phyloP scores from a whole-genome alignment of 53 echinoderm and acorn worm species.

The Mesocentrotus franciscanus region DNA sequence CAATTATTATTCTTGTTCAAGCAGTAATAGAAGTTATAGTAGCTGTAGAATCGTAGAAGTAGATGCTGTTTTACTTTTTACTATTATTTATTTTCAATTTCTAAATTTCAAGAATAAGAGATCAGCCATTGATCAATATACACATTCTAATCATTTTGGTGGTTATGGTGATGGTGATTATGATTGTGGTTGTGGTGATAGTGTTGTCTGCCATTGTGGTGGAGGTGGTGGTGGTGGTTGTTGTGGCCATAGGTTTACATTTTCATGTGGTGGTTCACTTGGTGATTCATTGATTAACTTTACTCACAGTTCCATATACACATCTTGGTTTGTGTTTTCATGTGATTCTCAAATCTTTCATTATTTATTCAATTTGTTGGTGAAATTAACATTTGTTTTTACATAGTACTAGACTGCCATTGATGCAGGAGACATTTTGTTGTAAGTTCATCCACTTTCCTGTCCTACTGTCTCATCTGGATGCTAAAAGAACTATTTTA shows the following conservation, averaged over 20 bases:
- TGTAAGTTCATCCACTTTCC: background rate
- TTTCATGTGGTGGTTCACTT: background rate
- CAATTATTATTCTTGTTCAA: background rate
- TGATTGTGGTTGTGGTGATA: background rate
- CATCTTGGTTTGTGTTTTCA: too few relatives aligned
- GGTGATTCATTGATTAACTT: background rate
- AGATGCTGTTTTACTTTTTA: background rate
- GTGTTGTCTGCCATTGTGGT: background rate
- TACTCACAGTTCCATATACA: background rate
- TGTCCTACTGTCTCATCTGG: background rate
- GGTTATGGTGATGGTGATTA: background rate
- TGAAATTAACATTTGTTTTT: too few relatives aligned
- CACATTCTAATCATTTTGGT: background rate
- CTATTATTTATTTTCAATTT: background rate
- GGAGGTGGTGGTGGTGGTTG: constrained; percentile 1
- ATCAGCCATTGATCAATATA: background rate
- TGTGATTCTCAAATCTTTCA: too few relatives aligned
- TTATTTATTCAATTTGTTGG: too few relatives aligned
- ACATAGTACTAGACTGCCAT: background rate
- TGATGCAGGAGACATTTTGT: background rate
- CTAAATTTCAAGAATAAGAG: too few relatives aligned
- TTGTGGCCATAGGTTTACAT: background rate
- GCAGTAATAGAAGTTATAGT: background rate
- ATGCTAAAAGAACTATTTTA: background rate
- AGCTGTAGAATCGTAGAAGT: constrained; percentile 5